A percentile compares a stretch with the other conserved stretches of the same genome.
Conservation (phyloP, 2,797 vertebrate genomes). For the Spinus pinus region DNA sequence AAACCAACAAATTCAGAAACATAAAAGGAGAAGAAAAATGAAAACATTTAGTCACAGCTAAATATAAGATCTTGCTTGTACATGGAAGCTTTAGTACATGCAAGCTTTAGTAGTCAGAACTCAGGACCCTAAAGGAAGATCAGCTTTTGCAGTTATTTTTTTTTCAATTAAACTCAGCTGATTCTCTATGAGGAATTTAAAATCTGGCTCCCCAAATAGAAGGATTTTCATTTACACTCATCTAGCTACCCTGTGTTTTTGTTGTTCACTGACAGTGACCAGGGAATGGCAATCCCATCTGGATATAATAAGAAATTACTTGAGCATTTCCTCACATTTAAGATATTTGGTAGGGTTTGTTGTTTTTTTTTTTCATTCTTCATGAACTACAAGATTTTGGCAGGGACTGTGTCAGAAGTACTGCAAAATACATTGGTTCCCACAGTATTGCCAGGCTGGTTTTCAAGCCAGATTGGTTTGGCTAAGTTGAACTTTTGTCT, state of each 20-base stretch:
- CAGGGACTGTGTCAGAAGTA: not conserved
- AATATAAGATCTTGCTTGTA: not conserved
- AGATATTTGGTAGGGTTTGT: not conserved
- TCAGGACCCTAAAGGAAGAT: not conserved
- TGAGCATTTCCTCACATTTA: not conserved
- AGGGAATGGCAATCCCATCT: not conserved
- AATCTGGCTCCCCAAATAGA: not conserved
- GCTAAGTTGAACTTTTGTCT: not conserved
- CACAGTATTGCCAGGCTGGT: not conserved
- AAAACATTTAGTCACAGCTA: not conserved
- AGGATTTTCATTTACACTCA: not conserved
- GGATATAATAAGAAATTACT: not conserved
- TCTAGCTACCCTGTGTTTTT: not conserved
- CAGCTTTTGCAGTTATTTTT: not conserved
- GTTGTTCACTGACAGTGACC: not conserved
- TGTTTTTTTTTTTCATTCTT: not conserved
- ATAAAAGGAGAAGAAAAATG: not conserved
- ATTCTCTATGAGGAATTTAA: not conserved
- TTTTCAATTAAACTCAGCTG: not conserved
- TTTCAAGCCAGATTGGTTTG: constrained; percentile 4
- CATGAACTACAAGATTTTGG: not conserved
- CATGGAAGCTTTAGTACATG: not conserved
- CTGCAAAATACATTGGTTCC: not conserved
- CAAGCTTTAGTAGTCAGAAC: not conserved
- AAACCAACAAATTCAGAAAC: not conserved